Base-by-base conservation (phyloP, 2,797 vertebrate species). In the Florisuga fusca region DNA sequence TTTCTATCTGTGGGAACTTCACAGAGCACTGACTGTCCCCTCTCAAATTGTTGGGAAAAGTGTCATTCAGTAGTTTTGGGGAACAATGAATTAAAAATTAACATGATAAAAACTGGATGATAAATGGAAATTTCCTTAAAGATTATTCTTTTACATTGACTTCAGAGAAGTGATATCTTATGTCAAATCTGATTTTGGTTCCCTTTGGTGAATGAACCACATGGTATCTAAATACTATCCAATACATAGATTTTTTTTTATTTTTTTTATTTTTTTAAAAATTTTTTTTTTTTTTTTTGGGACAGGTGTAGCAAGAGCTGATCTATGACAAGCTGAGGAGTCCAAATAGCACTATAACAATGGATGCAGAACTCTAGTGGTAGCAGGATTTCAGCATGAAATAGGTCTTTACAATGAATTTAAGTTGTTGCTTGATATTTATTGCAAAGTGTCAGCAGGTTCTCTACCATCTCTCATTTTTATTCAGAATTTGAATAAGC, bases 341-440 rank as follows among this genome's bases (percentile, higher is more conserved):
- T 78, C 15, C 12, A 54, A 66, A 64, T 66, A 33, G 8, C 12
- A 31, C 15, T 0, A 0, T 59, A 53, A 72, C 10, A 9, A 38
- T 38, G 29, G 78, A 58, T 12, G 6, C 46, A 66, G 33, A 64
- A 78, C 7, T 66, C 13, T 17, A 34, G 7, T 0, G 1, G 41
- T 50, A 10, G 15, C 38, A 21, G 38, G 29, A 66, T 66, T 66
- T 27, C 26, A 45, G 23, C 33, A 78, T 46, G 29, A 19, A 78
- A 72, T 18, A 53, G 9, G 6, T 63, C 26, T 64, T 9, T 38
- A 25, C 0, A 0, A 8, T 53, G 58, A 64, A 7, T 0, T 1
- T 54, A 66, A 54, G 46, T 29, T 72, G 25, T 15, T 62, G 20
- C 3, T 54, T 74, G 27, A 38, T 58, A 41, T 41, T 67, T 61